A percentile compares a stretch with the other conserved stretches of the same genome.
These are phyloP conservation scores for Ips typographus DNA, from an alignment of 1,140 invertebrate species.

Conservation along the genomic window DNA sequence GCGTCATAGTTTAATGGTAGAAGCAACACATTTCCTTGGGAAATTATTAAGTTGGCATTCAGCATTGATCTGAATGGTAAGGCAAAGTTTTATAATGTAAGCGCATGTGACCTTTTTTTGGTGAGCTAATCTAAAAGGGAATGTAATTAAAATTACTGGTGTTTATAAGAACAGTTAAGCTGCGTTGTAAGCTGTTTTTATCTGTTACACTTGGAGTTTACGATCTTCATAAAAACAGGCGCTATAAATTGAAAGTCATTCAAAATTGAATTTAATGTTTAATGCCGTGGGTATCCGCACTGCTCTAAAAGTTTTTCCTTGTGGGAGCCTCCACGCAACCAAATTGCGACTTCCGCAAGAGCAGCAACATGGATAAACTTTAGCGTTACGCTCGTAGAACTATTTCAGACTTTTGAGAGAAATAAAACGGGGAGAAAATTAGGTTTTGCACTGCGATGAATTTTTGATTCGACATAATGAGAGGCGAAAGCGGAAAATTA, in stretches of 20 bases:
- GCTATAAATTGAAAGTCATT: conserved; percentile 26
- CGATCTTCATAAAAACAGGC: too few relatives aligned
- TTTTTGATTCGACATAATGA: conserved; percentile 1
- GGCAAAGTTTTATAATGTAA: too few relatives aligned
- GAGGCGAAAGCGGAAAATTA: too few relatives aligned
- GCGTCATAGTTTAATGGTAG: background rate
- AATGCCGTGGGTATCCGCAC: conserved; percentile 27
- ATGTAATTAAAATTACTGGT: too few relatives aligned
- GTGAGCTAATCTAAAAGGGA: too few relatives aligned
- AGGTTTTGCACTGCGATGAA: conserved; percentile 11
- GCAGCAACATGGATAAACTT: conserved; percentile 19
- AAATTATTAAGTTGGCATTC: background rate
- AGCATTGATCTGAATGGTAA: background rate
- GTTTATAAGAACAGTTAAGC: too few relatives aligned
- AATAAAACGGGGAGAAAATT: conserved; percentile 15
- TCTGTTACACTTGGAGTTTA: too few relatives aligned
- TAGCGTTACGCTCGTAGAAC: conserved; percentile 19
- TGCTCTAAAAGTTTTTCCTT: conserved; percentile 23
- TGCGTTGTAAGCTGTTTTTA: too few relatives aligned
- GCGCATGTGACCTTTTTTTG: too few relatives aligned
- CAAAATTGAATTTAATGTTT: conserved; percentile 35
- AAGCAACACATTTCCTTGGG: background rate
- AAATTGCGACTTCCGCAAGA: conserved; percentile 6
- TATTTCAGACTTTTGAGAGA: conserved; percentile 21
- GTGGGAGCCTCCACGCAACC: conserved; percentile 22